Base-by-base conservation (phyloP, 2,888 invertebrate species). In the Bombyx huttoni region DNA sequence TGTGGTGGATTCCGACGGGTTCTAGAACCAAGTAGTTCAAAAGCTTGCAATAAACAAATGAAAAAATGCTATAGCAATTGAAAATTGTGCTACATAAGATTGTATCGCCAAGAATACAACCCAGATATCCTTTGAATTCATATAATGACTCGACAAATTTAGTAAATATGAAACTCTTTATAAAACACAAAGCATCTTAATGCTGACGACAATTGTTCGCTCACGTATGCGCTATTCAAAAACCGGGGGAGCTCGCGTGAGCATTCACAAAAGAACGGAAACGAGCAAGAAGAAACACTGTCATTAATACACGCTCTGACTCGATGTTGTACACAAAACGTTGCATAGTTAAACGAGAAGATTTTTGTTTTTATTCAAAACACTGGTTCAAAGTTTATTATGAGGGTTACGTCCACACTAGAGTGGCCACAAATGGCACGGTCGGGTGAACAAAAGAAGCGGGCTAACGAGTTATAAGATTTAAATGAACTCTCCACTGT, bases 191-290 rank as follows among this genome's bases (percentile, higher is more conserved):
- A 64, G 64, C 50, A 48, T 47, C 47, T 50, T 75, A 79, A 81
- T 79, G 60, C 75, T 65, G 64, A 63, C 62, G 67, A 75, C 75
- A 73, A 74, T 73, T 71, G 77, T 65, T 69, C 65, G 65, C 73
- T 75, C 77, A 81, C 78, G 80, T 79, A 75, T 75, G 75, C 68
- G 66, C 63, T 67, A 73, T 78, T 79, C 72, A 78, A 71, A 68
- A 69, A 69, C 68, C 67, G 67, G 68, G 67, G 68, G 64, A 70
- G 61, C 68, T 64, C 69, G 67, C 65, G 73, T 68, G 75, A 77
- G 73, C 74, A 69, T 65, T 75, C 76, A 81, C 80, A 81, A 81
- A 79, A 73, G 78, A 75, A 61, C 65, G 70, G 73, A 73, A 79
- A 75, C 74, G 75, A 73, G 73, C 68, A 68, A 49, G 33, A 49